Conservation (phyloP, 2,797 vertebrate species). For the Argentina silus region DNA sequence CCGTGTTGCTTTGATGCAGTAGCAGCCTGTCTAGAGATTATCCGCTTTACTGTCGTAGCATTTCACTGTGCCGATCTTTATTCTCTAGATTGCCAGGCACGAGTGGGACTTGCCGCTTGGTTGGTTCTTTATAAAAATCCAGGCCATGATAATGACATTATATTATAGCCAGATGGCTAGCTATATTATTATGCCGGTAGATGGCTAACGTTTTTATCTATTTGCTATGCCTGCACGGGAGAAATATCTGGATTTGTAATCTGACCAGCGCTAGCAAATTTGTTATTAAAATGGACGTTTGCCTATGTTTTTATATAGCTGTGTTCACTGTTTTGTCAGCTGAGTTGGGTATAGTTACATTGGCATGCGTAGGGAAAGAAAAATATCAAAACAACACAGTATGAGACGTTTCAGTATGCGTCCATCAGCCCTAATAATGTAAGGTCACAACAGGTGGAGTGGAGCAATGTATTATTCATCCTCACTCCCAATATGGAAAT, state of each 20-base stretch:
- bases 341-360: neutral
- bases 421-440: no score
- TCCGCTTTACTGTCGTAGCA: conserved; percentile 53
- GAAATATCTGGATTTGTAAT: conserved; percentile 47
- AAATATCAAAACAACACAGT: no score
- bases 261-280: neutral
- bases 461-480: no score
- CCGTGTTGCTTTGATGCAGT: conserved; percentile 43
- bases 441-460: no score
- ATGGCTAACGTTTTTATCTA: neutral
- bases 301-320: no score
- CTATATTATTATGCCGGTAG: no score
- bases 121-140: neutral
- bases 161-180: neutral
- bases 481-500: no score
- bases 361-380: neutral
- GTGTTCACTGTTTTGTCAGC: neutral
- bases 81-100: conserved; percentile 17
- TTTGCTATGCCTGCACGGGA: neutral
- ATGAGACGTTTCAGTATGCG: no score
- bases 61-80: conserved; percentile 42
- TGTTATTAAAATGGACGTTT: no score
- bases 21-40: conserved; percentile 55
- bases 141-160: neutral
- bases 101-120: neutral